Base-by-base conservation (phyloP, 2,888 invertebrate species). In the Siphlonurus alternatus region DNA sequence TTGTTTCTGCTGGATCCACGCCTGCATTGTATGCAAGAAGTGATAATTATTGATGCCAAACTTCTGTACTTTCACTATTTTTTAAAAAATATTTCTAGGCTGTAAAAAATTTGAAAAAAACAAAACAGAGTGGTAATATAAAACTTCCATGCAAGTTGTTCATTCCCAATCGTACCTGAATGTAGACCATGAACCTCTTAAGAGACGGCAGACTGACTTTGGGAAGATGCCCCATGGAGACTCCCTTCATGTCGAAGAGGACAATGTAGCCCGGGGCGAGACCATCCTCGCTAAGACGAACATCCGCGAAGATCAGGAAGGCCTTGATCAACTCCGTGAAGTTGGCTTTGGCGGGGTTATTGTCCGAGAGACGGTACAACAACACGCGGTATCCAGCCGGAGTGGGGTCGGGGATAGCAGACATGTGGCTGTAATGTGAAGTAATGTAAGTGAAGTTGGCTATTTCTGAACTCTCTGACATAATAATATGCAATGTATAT, bases 221-320 rank as follows among this genome's bases (percentile, higher is more conserved):
- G 0, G 85, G 82, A 63, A 85, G 72, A 72, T 85, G 85, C 0
- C 84, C 84, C n/a, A 85, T 73, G 59, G 80, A 79, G 68, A 84
- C 81, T 20, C 83, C 82, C 73, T 83, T 83, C 83, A 85, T 85
- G 70, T 85, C 85, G 69, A 85, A 84, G 66, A 85, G 78, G 25
- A 85, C 83, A 63, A 85, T 78, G 70, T 85, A 85, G 1, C 87
- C 87, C 0, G 81, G 79, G 0, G 83, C 79, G 61, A 78, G 74
- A 70, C 85, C 84, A 69, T 84, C 84, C 0, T 84, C 83, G 60
- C 84, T 72, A 66, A 83, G 79, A 66, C 82, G 77, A 71, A 85
- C 84, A 70, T 85, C 85, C 73, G 83, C 83, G 82, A 84, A 84
- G 73, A 84, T 84, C 74, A 85, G 84, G 77, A 87, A 86, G 0